Evolutionary conservation across 2,797 vertebrate species (phyloP), one percentile per base, ranked within the genome.

Genomic region (Acanthurus tractus): DNA sequence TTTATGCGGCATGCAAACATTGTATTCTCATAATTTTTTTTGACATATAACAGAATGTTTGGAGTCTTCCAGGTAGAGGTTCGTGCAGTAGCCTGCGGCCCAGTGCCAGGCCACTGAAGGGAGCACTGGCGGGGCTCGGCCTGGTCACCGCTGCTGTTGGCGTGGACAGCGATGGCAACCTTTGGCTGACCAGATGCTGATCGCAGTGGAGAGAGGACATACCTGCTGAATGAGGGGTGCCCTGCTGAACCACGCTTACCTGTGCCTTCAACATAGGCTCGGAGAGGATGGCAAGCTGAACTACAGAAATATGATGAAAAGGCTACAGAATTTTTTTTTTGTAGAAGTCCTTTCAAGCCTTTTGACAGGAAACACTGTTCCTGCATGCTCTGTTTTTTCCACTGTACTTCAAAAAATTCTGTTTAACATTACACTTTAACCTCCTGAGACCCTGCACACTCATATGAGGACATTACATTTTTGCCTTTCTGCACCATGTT

Each of bases 181-280:
- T 85, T 88, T 85, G 82, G 83, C 74, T 78, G 80, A 87, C 74
- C 88, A 89, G 88, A 89, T 86, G 85, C 86, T 59, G 66, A 77
- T 86, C 88, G 71, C 88, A 85, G 82, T 58, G 64, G 76, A 71
- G 46, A 81, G 82, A 83, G 78, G 86, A 88, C 77, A 76, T 54
- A 74, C 72, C 76, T 82, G 85, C 85, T 85, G 85, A 73, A 77
- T 42, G 9, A 3, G 66, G 38, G 36, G 44, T 78, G 59, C 36
- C 77, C 67, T 62, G 70, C 72, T 76, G 81, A 80, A 66, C 34
- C 44, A 36, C 4, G 46, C 42, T 36, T 54, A 70, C 59, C 25
- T 50, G 53, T 34, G 25, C 42, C 38, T 42, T 59, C 66, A 52
- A n/a, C 78, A 70, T 2, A 0, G 36, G 70, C 38, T n/a, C 25